Base-by-base conservation (phyloP, 2,888 invertebrate species). In the Drosophila emarginata region DNA sequence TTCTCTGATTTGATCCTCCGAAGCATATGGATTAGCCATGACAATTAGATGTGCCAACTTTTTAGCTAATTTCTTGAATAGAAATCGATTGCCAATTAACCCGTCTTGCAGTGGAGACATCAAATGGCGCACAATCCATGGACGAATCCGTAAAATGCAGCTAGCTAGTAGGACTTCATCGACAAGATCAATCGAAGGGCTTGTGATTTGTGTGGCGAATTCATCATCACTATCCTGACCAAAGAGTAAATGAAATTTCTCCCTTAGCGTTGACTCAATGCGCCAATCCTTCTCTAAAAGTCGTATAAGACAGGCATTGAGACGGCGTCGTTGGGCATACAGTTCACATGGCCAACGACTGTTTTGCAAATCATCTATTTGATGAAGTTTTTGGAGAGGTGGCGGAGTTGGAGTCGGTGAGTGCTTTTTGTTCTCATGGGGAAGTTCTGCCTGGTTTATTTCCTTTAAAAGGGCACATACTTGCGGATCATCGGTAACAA, bases 201-300 rank as follows among this genome's bases (percentile, higher is more conserved):
- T 91, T n/a, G 67, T 58, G 61, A 82, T 75, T 1, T 79, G 64
- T 0, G 83, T 79, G 14, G 82, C 76, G 67, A 91, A 90, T 56
- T 90, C 91, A 74, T 91, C 90, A 15, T 91, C 91, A 36, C 89
- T 90, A 21, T 91, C 91, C 52, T 90, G 90, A 14, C 91, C 91
- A 67, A 91, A 91, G 0, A 91, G 74, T 36, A 78, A 66, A 4
- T 67, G 59, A 63, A 91, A 91, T 61, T 83, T 89, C 64, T 78
- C 74, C 26, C 87, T 74, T 2, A 91, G 71, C 2, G 72, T 57
- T 12, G 88, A 88, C 37, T 90, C 88, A 65, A 87, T 86, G 4
- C 91, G 90, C 72, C 91, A 88, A 62, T 90, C 91, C 14, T 82
- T 80, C 36, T 91, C 91, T 11, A 89, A 67, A 2, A 90, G 39